phyloP scores from a whole-genome alignment of 2,888 invertebrate species.

The Drosophila nigritarsus region DNA sequence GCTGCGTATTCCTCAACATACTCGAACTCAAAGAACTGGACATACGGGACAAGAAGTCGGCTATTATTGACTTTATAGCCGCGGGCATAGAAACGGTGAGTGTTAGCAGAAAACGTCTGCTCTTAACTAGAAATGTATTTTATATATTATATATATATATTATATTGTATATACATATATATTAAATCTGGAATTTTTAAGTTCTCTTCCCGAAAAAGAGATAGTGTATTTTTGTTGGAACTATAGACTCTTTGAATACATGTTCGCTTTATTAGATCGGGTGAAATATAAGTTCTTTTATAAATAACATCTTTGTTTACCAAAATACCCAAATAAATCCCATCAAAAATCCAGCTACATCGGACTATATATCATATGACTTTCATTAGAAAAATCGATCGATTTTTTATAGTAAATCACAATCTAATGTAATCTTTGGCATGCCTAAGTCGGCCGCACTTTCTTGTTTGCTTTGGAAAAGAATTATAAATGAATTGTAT shows the following conservation, averaged over 20 bases:
- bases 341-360: too few species aligned
- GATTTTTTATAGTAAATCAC: too few species aligned
- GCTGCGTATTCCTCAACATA: slow-evolving; percentile 91
- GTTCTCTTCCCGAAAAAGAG: not conserved
- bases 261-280: accelerated
- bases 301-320: not conserved
- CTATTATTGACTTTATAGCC: slow-evolving; percentile 93
- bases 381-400: too few species aligned
- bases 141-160: too few species aligned
- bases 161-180: too few species aligned
- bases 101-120: not conserved
- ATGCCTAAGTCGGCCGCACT: too few species aligned
- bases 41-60: slow-evolving; percentile 92
- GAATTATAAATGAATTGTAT: not conserved
- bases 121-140: not conserved
- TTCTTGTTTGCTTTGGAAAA: too few species aligned
- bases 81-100: slow-evolving; percentile 93
- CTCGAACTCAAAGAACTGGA: slow-evolving; percentile 90
- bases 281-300: not conserved
- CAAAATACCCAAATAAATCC: not conserved
- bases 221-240: too few species aligned
- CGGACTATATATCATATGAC: too few species aligned
- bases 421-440: too few species aligned
- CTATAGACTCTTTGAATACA: not conserved
- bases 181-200: not conserved